Conservation (phyloP, 1,140 invertebrate species). For the Lineus longissimus region DNA sequence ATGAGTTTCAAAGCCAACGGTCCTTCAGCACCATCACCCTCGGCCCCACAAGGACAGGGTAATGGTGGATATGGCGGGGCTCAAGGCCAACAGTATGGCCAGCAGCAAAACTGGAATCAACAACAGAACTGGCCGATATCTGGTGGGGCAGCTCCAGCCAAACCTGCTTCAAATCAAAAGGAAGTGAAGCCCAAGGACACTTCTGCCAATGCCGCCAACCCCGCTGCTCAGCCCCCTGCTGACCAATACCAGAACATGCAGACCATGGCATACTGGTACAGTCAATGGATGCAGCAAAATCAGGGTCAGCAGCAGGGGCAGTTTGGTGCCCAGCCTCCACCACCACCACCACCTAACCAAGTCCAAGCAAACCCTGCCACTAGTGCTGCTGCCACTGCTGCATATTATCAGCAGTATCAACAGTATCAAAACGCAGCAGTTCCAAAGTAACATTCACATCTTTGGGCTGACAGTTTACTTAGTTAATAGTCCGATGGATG, state of each 20-base stretch:
- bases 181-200: background rate
- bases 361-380: slow-evolving; percentile 9
- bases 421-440: background rate
- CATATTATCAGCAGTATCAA: slow-evolving; percentile 12
- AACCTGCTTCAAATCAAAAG: background rate
- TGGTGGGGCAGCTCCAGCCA: background rate
- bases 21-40: background rate
- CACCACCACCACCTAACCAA: slow-evolving; percentile 9
- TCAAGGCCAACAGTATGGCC: background rate
- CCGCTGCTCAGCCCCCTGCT: background rate
- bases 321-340: background rate
- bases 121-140: background rate
- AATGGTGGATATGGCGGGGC: slow-evolving; percentile 1
- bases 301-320: background rate
- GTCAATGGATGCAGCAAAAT: slow-evolving; percentile 22
- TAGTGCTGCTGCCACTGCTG: slow-evolving; percentile 9
- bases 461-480: background rate
- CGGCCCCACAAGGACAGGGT: background rate
- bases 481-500: background rate
- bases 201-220: background rate
- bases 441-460: background rate
- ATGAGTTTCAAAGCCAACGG: background rate
- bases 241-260: slow-evolving; percentile 8
- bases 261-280: slow-evolving; percentile 23
- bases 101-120: slow-evolving; percentile 1